Percentiles rank a stretch among this genome's conserved stretches.
Conservation (phyloP, 2,797 vertebrate species). For the Sylvia borin region DNA sequence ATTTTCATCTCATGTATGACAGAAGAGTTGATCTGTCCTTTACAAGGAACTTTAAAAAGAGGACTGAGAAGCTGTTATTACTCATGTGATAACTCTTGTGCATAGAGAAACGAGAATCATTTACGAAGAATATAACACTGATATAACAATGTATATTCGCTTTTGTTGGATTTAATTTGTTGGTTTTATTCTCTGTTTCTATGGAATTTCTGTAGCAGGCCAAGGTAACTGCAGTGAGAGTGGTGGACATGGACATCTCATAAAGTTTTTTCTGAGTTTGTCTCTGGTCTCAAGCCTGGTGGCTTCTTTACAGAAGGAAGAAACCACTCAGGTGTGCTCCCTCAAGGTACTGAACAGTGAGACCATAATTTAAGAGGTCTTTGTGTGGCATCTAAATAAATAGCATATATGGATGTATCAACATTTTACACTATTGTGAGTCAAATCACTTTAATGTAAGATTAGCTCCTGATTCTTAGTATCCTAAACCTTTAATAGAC, state of each 20-base stretch:
- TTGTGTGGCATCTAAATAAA: conserved; percentile 37
- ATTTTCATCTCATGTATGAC: not conserved
- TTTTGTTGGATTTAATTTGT: not conserved
- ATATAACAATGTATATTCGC: not conserved
- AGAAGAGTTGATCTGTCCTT: not conserved
- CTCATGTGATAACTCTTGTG: not conserved
- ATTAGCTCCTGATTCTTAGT: conserved; percentile 59
- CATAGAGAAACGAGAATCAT: not conserved
- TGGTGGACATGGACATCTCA: not conserved
- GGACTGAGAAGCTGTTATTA: not conserved
- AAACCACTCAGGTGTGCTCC: not conserved
- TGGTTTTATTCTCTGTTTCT: not conserved
- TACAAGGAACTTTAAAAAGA: not conserved
- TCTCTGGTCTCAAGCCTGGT: not conserved
- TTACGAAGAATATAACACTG: not conserved
- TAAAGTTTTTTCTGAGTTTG: not conserved
- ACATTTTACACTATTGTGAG: conserved; percentile 37
- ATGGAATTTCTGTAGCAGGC: not conserved
- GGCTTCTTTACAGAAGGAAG: not conserved
- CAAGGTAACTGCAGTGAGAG: not conserved
- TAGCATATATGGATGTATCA: not conserved
- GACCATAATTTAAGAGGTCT: not conserved
- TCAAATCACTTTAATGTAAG: conserved; percentile 61
- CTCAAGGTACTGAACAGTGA: not conserved
- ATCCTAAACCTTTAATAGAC: conserved; percentile 69